Base-by-base conservation (phyloP, 2,113 vertebrate genomes). In the Silurus glanis region DNA sequence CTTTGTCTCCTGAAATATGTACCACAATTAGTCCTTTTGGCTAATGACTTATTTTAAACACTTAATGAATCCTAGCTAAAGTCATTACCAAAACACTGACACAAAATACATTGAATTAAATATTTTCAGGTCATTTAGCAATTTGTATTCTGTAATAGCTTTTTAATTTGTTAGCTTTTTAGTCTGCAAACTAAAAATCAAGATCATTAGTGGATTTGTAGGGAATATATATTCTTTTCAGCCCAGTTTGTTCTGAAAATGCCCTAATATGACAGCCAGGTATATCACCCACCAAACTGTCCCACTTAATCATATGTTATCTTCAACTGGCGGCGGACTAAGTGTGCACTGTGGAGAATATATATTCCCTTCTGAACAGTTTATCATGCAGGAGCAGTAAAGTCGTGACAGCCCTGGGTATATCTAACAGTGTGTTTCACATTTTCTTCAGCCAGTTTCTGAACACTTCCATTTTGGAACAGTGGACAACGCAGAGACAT, bases 371-470 rank as follows among this genome's bases (percentile, higher is more conserved):
- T 66, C 72, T 67, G 69, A 76, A 59, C 23, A 45, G 64, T 66
- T 84, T 80, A 87, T 87, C 80, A 53, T 79, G n/a, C 67, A 23
- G 83, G 59, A 14, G 12, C 66, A 86, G 55, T 58, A 82, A 75
- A 82, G 28, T 19, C 16, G 69, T 85, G 81, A 76, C 81, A 55
- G 80, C 64, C n/a, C 37, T 3, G 25, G 51, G 16, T 81, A 56
- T 84, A 84, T 82, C 62, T 62, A 37, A 56, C 53, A 83, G 69
- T 79, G 16, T 49, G 66, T 45, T 59, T 79, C 49, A 83, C 74
- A 86, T 84, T 82, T 85, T 72, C 9, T 85, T 74, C 62, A 51
- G 58, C 78, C 61, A 25, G 25, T 66, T 82, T 66, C 4, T 5
- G 12, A 62, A 9, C 61, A 66, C 47, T 71, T 58, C 86, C 55